Conservation (phyloP, 2,797 vertebrate species). For the Alosa sapidissima region DNA sequence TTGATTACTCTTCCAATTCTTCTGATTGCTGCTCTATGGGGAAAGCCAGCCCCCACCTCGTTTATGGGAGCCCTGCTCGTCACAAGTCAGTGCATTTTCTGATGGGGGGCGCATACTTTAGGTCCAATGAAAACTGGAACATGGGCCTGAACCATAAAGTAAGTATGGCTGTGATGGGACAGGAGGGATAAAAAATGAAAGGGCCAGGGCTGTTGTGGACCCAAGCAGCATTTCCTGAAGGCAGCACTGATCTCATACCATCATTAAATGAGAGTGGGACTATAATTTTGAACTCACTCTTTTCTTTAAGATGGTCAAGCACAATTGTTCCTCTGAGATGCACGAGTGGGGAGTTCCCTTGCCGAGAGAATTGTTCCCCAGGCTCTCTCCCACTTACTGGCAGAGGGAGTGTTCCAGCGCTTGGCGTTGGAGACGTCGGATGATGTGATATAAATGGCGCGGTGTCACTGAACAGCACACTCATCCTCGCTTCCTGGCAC, state of each 20-base stretch:
- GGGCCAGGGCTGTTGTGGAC: background rate
- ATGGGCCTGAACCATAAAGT: background rate
- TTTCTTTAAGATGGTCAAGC: background rate
- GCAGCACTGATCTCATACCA: background rate
- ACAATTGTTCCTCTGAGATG: background rate
- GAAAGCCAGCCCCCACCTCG: background rate
- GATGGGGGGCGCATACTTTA: background rate
- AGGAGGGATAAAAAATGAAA: background rate
- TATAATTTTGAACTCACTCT: background rate
- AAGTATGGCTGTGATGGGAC: background rate
- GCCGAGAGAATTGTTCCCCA: background rate
- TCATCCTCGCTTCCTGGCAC: conserved; percentile 3
- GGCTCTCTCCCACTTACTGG: background rate
- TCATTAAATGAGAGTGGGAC: background rate
- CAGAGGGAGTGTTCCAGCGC: background rate
- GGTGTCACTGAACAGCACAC: conserved; percentile 5
- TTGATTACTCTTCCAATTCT: background rate
- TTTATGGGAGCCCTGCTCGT: background rate
- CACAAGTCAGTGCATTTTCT: background rate
- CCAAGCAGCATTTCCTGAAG: background rate
- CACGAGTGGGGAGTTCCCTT: background rate
- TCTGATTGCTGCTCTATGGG: background rate
- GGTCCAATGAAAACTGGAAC: background rate
- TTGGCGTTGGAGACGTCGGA: background rate
- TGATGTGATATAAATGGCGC: background rate